Evolutionary conservation across 2,113 vertebrate genomes (phyloP).

Genomic region (Aptenodytes forsteri): DNA sequence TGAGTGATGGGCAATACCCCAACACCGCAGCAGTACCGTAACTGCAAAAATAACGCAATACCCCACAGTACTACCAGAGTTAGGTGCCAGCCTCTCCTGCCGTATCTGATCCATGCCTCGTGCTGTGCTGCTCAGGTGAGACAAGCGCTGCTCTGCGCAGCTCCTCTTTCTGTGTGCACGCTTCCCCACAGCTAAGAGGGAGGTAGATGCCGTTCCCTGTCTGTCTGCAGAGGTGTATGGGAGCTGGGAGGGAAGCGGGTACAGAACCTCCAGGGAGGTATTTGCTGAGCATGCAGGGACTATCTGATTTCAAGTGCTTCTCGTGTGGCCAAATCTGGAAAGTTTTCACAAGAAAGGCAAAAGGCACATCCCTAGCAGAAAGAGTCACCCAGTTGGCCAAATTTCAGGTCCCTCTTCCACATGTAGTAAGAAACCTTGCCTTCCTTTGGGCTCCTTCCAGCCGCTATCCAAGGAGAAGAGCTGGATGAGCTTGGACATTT

Average conservation of each 20-base stretch:
- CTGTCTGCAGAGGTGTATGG: not conserved
- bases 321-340: not conserved
- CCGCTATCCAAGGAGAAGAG: not conserved
- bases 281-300: not conserved
- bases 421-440: not conserved
- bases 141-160: not conserved
- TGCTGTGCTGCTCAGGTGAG: not conserved
- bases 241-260: not conserved
- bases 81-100: not conserved
- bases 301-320: not conserved
- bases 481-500: not conserved
- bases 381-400: not conserved
- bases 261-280: not conserved
- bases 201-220: accelerated
- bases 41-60: not conserved
- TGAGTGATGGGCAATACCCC: not conserved
- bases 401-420: not conserved
- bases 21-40: not conserved
- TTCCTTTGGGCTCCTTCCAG: not conserved
- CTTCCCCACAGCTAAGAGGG: not conserved
- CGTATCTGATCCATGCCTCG: not conserved
- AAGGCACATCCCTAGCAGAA: not conserved
- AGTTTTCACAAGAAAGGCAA: not conserved
- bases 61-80: not conserved
- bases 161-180: not conserved